Percentiles rank a stretch among this genome's conserved stretches.
Conservation (phyloP, 2,888 invertebrate genomes). For the Nemotelus nigrinus region DNA sequence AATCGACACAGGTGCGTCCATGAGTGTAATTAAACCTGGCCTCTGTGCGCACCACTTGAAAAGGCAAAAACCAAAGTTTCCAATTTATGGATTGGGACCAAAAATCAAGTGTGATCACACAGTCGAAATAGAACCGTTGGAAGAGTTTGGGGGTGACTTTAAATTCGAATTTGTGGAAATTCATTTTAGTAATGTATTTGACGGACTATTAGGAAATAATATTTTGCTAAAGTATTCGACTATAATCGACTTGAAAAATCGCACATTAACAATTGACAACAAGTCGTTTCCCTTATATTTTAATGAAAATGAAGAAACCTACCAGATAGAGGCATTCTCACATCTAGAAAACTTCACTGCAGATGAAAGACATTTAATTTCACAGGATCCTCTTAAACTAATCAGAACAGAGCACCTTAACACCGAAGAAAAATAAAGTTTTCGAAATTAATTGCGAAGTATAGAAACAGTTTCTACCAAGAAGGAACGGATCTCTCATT, state of each 20-base stretch:
- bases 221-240: neutral
- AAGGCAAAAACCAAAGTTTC: neutral
- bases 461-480: slow-evolving; percentile 22
- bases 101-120: neutral
- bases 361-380: neutral
- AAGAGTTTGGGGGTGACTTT: neutral
- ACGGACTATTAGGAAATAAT: slow-evolving; percentile 5
- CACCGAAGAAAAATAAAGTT: neutral
- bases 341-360: neutral
- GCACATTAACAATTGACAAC: neutral
- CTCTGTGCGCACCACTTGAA: neutral
- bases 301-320: neutral
- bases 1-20: neutral
- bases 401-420: slow-evolving; percentile 7
- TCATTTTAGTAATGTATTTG: neutral
- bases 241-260: neutral
- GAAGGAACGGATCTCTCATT: neutral
- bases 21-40: neutral
- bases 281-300: neutral
- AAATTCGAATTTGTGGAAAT: neutral
- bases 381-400: neutral
- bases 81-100: neutral
- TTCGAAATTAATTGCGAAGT: neutral
- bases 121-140: neutral
- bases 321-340: neutral